These are phyloP conservation scores for Drosophila seclusa DNA, from an alignment of 2,888 invertebrate genomes.

Conservation along the genomic window DNA sequence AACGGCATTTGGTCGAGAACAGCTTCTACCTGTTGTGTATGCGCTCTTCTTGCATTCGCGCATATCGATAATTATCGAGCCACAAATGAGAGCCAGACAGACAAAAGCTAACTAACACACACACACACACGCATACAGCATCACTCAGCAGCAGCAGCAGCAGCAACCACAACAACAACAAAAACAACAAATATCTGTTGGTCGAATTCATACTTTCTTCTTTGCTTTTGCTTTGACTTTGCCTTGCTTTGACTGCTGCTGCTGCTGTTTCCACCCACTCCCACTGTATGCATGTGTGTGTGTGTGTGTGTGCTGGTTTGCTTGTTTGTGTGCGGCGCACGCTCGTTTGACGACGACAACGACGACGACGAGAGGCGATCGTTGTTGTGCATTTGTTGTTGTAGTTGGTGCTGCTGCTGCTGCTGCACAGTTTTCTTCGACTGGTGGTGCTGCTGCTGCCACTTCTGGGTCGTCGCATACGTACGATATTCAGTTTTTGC, in stretches of 20 bases:
- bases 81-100: slow-evolving; percentile 23
- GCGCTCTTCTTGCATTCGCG: slow-evolving; percentile 45
- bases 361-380: slow-evolving; percentile 48
- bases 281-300: slow-evolving; percentile 47
- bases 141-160: slow-evolving; percentile 25
- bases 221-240: slow-evolving; percentile 46
- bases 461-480: slow-evolving; percentile 72
- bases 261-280: slow-evolving; percentile 56
- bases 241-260: slow-evolving; percentile 19
- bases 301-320: slow-evolving; percentile 25
- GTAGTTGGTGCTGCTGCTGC: slow-evolving; percentile 28
- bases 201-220: slow-evolving; percentile 68
- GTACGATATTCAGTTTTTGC: slow-evolving; percentile 77
- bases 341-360: slow-evolving; percentile 39
- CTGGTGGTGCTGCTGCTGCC: slow-evolving; percentile 45
- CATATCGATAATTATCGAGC: slow-evolving; percentile 61
- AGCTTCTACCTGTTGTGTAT: slow-evolving; percentile 56
- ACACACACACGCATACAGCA: slow-evolving; percentile 20
- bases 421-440: slow-evolving; percentile 65
- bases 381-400: slow-evolving; percentile 57
- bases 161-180: slow-evolving; percentile 18
- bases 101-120: slow-evolving; percentile 23
- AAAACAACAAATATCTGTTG: slow-evolving; percentile 44
- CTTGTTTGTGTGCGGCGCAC: slow-evolving; percentile 26
- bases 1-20: slow-evolving; percentile 57